Base-by-base conservation (phyloP, 2,888 invertebrate species). In the Cheilosia variabilis region DNA sequence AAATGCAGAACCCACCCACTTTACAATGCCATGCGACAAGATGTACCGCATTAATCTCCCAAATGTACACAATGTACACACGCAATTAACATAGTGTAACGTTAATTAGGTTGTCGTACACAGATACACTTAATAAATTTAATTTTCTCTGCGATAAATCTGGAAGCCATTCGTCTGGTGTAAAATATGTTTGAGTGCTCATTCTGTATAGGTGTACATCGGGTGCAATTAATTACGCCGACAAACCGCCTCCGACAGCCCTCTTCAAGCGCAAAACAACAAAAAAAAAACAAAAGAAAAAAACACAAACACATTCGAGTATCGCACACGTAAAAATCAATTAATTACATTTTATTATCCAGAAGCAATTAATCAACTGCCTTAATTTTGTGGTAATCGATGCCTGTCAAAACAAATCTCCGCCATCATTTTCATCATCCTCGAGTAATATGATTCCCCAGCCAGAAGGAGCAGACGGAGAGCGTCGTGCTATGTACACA, bases 371-470 rank as follows among this genome's bases (percentile, higher is more conserved):
- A 86, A 86, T 86, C 86, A 86, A 71, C 41, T 62, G 81, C 76
- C 86, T 86, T 86, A 81, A 86, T 81, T 86, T 76, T 55, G 86
- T 86, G 86, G 86, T 86, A 86, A 86, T 86, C 86, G 86, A 86
- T 86, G 89, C 89, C 89, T 91, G 92, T 91, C 91, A 91, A 91
- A 91, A 91, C 90, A 92, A 90, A 90, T 90, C 90, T 90, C 90
- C 89, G 89, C 90, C 89, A 91, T 90, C 90, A 91, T 91, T 89
- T 89, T 90, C 90, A 91, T 90, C 90, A 90, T 88, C 88, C 87
- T 87, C 84, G 87, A 89, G 90, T 90, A 90, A 91, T 91, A 90
- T 80, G 86, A 88, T 76, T 80, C 86, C 80, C 62, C 43, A 77
- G 57, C 63, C 71, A 73, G 77, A 69, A 82, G 81, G 52, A 81